A percentile compares a stretch with the other conserved stretches of the same genome.
Evolutionary conservation across 2,113 vertebrate species (phyloP).

Genomic region (Pelodiscus sinensis): DNA sequence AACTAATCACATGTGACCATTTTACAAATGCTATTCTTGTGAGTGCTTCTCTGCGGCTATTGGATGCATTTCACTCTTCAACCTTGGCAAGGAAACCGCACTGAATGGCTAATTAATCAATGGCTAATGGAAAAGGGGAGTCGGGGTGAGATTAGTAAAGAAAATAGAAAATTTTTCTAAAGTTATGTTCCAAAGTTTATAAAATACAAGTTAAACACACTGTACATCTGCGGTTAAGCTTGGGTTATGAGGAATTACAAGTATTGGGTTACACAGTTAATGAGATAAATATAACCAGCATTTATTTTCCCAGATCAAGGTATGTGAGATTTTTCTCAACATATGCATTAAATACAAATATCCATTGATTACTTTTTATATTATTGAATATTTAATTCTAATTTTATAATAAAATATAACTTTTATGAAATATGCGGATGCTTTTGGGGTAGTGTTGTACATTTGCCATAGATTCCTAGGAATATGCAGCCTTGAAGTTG

Average conservation of each 20-base stretch:
- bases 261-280: too few relatives aligned
- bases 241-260: too few relatives aligned
- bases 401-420: background rate
- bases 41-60: background rate
- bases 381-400: background rate
- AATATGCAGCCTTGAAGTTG: background rate
- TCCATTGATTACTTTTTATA: background rate
- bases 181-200: too few relatives aligned
- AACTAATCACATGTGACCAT: accelerated
- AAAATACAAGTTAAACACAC: too few relatives aligned
- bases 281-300: too few relatives aligned
- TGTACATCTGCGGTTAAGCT: too few relatives aligned
- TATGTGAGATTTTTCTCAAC: background rate
- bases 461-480: background rate
- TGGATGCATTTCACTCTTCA: background rate
- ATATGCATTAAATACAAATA: accelerated
- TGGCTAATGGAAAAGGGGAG: background rate
- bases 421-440: background rate
- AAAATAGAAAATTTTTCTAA: background rate
- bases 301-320: too few relatives aligned
- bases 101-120: background rate
- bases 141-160: background rate
- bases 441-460: background rate
- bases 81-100: conserved; percentile 5
- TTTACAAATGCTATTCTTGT: background rate